Evolutionary conservation across 1,140 invertebrate species (phyloP).

Genomic region (Conus ventricosus): DNA sequence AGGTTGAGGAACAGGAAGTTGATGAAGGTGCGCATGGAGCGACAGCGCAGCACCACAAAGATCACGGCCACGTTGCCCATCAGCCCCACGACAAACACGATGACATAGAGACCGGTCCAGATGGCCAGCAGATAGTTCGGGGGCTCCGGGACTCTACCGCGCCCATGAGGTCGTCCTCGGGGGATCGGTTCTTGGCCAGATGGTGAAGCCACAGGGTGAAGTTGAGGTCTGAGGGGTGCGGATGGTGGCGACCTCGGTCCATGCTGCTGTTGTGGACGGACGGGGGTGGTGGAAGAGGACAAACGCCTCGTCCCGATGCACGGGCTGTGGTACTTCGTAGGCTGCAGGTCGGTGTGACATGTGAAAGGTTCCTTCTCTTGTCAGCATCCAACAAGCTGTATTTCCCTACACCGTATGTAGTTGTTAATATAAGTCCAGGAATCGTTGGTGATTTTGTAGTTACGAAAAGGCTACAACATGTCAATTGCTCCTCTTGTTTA

Average conservation of each 20-base stretch:
- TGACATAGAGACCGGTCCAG: conserved; percentile 53
- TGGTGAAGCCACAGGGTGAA: conserved; percentile 15
- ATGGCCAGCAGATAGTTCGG: conserved; percentile 86
- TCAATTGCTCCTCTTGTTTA: background rate
- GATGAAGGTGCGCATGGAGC: conserved; percentile 86
- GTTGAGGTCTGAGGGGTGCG: background rate
- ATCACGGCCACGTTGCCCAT: conserved; percentile 60
- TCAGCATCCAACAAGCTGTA: background rate
- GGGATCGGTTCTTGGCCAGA: background rate
- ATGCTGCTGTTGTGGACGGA: no score
- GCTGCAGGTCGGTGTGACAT: background rate
- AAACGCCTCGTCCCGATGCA: no score
- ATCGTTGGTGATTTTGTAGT: background rate
- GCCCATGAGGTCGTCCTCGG: background rate
- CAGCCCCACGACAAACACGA: conserved; percentile 58
- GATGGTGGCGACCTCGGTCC: background rate
- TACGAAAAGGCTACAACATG: background rate
- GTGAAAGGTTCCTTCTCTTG: background rate
- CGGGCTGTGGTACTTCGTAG: no score
- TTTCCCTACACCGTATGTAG: no score
- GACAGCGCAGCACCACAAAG: conserved; percentile 53
- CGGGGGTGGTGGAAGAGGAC: no score
- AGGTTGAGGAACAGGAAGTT: conserved; percentile 89
- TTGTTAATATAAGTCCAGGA: background rate
- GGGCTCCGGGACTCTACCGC: conserved; percentile 69